These are phyloP conservation scores for Miltochrista miniata DNA, from an alignment of 2,888 invertebrate genomes.

Conservation along the genomic window DNA sequence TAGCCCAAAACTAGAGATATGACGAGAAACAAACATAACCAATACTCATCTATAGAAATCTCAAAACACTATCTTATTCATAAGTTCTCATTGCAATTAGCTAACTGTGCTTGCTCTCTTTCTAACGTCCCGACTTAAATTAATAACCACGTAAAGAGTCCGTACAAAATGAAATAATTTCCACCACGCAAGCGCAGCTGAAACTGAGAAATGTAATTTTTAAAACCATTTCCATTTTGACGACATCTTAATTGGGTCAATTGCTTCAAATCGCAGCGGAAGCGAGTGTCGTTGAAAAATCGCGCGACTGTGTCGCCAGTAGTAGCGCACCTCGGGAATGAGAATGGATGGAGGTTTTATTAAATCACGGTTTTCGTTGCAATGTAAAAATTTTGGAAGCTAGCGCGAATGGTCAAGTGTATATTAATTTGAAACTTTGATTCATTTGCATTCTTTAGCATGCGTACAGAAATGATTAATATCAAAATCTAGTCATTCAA, in stretches of 20 bases:
- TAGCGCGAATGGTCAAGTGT: neutral
- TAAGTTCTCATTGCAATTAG: neutral
- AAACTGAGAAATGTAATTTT: conserved; percentile 29
- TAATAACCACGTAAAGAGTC: conserved; percentile 12
- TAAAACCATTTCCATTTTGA: conserved; percentile 30
- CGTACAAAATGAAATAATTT: conserved; percentile 25
- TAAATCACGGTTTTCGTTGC: conserved; percentile 12
- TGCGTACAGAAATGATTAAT: too few relatives aligned
- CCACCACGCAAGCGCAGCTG: conserved; percentile 8
- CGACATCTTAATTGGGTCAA: conserved; percentile 47
- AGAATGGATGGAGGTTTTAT: conserved; percentile 17
- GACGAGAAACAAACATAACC: too few relatives aligned
- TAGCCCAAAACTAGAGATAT: too few relatives aligned
- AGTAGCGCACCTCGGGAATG: conserved; percentile 14
- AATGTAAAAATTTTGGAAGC: conserved; percentile 2
- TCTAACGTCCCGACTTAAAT: neutral
- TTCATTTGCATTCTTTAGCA: too few relatives aligned
- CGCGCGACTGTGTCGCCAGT: conserved; percentile 25
- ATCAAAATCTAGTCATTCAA: too few relatives aligned
- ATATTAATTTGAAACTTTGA: neutral
- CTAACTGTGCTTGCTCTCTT: neutral
- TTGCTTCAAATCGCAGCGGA: conserved; percentile 39
- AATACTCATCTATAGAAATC: neutral
- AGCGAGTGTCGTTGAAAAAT: conserved; percentile 34
- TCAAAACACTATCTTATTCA: neutral